phyloP scores from a whole-genome alignment of 2,888 invertebrate genomes.

The Sphaerophoria taeniata region DNA sequence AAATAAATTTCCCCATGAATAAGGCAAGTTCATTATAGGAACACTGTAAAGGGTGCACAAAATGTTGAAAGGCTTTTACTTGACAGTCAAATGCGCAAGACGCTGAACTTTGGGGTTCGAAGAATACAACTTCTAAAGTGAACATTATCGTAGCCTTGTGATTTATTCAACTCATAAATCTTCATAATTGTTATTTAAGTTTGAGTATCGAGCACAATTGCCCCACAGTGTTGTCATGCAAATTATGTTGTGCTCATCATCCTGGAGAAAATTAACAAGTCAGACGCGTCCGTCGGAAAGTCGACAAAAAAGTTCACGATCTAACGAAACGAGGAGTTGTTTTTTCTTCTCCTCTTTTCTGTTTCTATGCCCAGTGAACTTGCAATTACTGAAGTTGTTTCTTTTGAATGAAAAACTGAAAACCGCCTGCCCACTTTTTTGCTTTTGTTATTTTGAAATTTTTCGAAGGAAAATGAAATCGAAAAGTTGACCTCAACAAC shows the following conservation, averaged over 20 bases:
- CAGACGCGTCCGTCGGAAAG: background rate
- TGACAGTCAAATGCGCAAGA: no score
- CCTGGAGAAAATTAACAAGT: slow-evolving; percentile 67
- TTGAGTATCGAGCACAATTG: background rate
- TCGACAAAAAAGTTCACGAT: slow-evolving; percentile 49
- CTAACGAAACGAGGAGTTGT: slow-evolving; percentile 26
- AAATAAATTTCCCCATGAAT: no score
- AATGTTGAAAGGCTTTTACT: no score
- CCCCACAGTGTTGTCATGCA: background rate
- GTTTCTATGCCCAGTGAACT: background rate
- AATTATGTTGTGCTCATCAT: slow-evolving; percentile 47
- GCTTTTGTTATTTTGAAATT: slow-evolving; percentile 36
- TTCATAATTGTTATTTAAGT: no score
- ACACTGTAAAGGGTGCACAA: no score
- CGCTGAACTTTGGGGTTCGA: no score
- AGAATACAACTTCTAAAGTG: no score
- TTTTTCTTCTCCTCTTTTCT: background rate
- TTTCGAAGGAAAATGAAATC: slow-evolving; percentile 72
- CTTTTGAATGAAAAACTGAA: slow-evolving; percentile 20
- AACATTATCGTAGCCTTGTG: no score
- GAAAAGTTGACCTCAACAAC: slow-evolving; percentile 75
- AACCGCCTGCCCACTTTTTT: slow-evolving; percentile 7
- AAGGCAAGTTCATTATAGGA: no score
- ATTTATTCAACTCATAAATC: no score
- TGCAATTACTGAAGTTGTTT: slow-evolving; percentile 34